Base-by-base conservation (phyloP, 1,140 invertebrate species). In the Orussus abietinus region DNA sequence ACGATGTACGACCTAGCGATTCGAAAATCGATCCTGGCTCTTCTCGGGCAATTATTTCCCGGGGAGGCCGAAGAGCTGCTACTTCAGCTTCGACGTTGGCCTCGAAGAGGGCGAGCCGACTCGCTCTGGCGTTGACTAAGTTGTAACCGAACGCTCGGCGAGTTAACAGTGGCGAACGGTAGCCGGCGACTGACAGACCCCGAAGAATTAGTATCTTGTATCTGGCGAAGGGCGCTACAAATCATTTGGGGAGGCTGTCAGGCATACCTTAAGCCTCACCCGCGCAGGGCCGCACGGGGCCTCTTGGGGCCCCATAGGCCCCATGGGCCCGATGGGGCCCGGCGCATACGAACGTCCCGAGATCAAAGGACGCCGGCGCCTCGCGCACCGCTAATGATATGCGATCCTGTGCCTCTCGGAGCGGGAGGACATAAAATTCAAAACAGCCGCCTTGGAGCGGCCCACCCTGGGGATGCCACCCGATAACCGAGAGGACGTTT, bases 121-220 rank as follows among this genome's bases (percentile, higher is more conserved):
- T n/a, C n/a, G n/a, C n/a, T n/a, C n/a, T n/a, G n/a, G n/a, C n/a
- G n/a, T n/a, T n/a, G n/a, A n/a, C n/a, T n/a, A n/a, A n/a, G n/a
- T n/a, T n/a, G n/a, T n/a, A n/a, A n/a, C n/a, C n/a, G n/a, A n/a
- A n/a, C n/a, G n/a, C n/a, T n/a, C n/a, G n/a, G 30, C 9, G 36
- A 47, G 38, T 38, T 15, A 29, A 26, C 47, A 38, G 50, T 47
- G 39, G 50, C 45, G 46, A 51, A 42, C 51, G 43, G 54, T 57
- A 57, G 54, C 54, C 26, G 29, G 42, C 26, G 42, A 48, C 53
- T 53, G 51, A 48, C 53, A 51, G 48, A 38, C n/a, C 34, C 42
- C 21, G 44, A 51, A 56, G 54, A 54, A 54, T 51, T 55, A 55
- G 51, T 55, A 49, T 49, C 47, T 50, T 47, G 43, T 55, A 51